These are phyloP conservation scores for Polyodon spathula DNA, from an alignment of 2,113 vertebrate species.

Conservation along the genomic window DNA sequence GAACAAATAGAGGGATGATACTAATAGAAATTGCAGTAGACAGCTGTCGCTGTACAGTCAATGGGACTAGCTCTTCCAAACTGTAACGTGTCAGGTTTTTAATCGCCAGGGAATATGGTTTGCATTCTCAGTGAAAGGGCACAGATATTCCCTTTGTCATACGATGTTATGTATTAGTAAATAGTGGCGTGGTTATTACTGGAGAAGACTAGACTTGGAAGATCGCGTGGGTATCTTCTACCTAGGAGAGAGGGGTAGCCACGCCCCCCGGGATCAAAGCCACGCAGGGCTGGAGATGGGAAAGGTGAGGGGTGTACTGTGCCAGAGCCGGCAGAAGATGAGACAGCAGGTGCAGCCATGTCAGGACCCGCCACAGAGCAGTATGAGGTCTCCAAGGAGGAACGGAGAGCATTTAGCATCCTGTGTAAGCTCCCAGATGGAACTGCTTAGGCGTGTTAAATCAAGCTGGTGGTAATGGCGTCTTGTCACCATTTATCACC, in stretches of 20 bases:
- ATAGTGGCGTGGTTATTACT: no score
- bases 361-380: conserved; percentile 14
- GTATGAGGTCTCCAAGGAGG: neutral
- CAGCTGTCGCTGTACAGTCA: no score
- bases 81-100: no score
- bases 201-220: no score
- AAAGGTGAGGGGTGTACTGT: neutral
- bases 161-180: no score
- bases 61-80: no score
- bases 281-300: neutral
- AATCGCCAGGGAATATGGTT: no score
- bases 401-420: conserved; percentile 1
- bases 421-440: conserved; percentile 15
- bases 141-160: no score
- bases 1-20: no score
- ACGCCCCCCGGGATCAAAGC: neutral
- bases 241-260: conserved; percentile 14
- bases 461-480: neutral
- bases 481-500: conserved; percentile 13
- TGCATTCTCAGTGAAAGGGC: no score
- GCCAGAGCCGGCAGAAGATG: conserved; percentile 2
- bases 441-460: conserved; percentile 18
- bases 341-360: conserved; percentile 5
- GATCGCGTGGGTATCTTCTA: no score
- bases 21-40: no score